A percentile compares a stretch with the other conserved stretches of the same genome.
Conservation (phyloP, 1,140 invertebrate species). For the Pseudomyrmex pallidus region DNA sequence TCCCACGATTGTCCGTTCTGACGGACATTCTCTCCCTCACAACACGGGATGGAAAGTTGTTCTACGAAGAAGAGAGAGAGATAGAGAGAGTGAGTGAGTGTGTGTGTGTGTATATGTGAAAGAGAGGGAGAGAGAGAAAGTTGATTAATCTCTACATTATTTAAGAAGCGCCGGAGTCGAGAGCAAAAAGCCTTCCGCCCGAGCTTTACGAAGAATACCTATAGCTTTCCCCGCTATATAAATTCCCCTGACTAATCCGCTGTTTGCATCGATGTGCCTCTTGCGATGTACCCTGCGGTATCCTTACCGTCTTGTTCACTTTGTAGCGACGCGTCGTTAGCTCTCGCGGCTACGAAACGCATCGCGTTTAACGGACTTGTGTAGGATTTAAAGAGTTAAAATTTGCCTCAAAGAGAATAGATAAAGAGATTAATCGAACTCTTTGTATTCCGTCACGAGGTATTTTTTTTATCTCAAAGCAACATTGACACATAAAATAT, state of each 20-base stretch:
- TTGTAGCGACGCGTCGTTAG: not conserved
- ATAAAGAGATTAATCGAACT: no score
- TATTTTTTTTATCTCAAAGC: no score
- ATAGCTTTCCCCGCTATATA: constrained; percentile 39
- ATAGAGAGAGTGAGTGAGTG: no score
- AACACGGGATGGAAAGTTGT: no score
- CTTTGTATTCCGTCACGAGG: no score
- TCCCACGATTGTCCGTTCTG: constrained; percentile 18
- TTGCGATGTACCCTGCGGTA: constrained; percentile 9
- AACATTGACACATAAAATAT: no score
- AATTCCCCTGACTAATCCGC: constrained; percentile 63
- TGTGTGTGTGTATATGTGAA: no score
- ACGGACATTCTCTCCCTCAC: constrained; percentile 18
- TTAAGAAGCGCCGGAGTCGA: constrained; percentile 69
- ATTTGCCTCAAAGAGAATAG: no score
- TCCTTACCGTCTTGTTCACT: constrained; percentile 5
- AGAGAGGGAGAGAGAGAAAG: constrained; percentile 56
- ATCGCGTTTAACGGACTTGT: constrained; percentile 18
- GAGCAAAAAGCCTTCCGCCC: constrained; percentile 58
- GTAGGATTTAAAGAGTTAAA: not conserved
- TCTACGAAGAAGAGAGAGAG: no score
- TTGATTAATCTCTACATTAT: constrained; percentile 81
- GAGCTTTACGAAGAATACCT: constrained; percentile 22
- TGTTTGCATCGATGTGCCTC: constrained; percentile 53
- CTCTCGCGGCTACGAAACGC: constrained; percentile 11